A percentile compares a stretch with the other conserved stretches of the same genome.
These are phyloP conservation scores for Perodicticus potto DNA, from an alignment of 2,797 vertebrate species.

Conservation along the genomic window DNA sequence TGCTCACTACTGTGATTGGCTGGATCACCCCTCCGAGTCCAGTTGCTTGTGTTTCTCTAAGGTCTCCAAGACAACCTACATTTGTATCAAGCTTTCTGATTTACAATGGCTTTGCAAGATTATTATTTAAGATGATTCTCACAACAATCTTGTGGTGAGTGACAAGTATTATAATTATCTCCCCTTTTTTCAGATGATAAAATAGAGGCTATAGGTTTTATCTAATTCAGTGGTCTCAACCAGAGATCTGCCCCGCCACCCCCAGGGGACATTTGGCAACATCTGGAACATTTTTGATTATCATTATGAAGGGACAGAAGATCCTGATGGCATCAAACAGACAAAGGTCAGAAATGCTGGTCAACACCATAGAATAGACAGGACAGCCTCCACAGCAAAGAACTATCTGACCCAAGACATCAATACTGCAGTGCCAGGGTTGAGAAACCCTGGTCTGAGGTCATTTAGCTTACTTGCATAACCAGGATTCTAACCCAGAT, in stretches of 20 bases:
- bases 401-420: background rate
- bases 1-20: background rate
- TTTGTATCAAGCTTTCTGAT: background rate
- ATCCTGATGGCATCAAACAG: background rate
- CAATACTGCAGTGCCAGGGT: accelerated
- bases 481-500: background rate
- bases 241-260: background rate
- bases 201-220: background rate
- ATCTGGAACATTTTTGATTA: background rate
- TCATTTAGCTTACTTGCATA: background rate
- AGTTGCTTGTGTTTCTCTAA: background rate
- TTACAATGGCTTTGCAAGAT: background rate
- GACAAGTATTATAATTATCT: background rate
- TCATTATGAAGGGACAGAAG: background rate
- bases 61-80: background rate
- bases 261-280: background rate
- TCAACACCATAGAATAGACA: background rate
- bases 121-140: background rate
- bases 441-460: background rate
- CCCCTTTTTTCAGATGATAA: background rate
- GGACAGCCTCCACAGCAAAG: background rate
- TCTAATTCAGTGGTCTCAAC: background rate
- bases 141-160: background rate
- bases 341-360: background rate
- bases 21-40: background rate